Conservation (phyloP, 1,140 invertebrate genomes). For the Papilio machaon region DNA sequence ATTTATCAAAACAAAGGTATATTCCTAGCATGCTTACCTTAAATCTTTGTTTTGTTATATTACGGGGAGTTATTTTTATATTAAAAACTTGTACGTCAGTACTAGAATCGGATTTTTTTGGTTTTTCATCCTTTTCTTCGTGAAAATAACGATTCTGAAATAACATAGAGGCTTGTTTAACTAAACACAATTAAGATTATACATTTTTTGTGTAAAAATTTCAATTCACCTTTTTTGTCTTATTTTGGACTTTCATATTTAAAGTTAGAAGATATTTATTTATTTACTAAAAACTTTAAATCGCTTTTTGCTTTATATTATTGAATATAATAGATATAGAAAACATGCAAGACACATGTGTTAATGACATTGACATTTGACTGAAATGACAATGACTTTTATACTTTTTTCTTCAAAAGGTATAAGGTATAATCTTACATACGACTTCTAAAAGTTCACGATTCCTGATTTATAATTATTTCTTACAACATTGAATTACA, state of each 20-base stretch:
- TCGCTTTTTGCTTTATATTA: background rate
- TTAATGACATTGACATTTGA: constrained; percentile 26
- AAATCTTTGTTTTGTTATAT: constrained; percentile 55
- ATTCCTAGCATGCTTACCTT: constrained; percentile 47
- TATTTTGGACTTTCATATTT: constrained; percentile 27
- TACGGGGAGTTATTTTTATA: constrained; percentile 59
- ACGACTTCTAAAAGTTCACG: too few relatives aligned
- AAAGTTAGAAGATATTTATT: background rate
- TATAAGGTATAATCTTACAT: background rate
- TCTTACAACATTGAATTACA: too few relatives aligned
- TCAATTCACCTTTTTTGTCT: constrained; percentile 10
- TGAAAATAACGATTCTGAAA: constrained; percentile 62
- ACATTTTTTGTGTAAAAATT: background rate
- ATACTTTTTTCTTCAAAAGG: background rate
- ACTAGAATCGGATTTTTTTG: constrained; percentile 40
- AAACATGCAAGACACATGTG: constrained; percentile 8
- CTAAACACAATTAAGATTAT: background rate
- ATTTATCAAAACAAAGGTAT: background rate
- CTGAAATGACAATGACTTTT: background rate
- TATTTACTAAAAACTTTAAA: background rate
- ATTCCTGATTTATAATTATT: too few relatives aligned
- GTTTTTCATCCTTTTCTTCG: constrained; percentile 41
- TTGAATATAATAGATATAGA: background rate
- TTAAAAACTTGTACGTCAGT: constrained; percentile 66
- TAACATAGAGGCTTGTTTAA: background rate